Evolutionary conservation across 2,797 vertebrate genomes (phyloP), one percentile per base, ranked within the genome.

Genomic region (Parauchenoglanis ngamensis): DNA sequence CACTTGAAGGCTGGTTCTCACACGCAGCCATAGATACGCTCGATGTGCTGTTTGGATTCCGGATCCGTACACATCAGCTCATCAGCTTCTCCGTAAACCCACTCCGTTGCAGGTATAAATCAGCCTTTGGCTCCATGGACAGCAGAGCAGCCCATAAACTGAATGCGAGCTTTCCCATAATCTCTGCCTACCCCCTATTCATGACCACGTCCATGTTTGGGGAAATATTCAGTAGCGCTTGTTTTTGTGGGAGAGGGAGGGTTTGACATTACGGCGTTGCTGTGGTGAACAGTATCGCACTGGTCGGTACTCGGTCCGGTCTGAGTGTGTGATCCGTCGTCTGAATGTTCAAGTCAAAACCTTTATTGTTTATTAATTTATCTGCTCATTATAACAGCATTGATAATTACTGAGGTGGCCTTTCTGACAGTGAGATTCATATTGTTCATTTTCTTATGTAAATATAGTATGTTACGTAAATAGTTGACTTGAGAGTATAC

Each of bases 201-300:
- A 49, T 80, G 63, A 28, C 54, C 67, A 83, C 49, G 44, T 68
- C 59, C 31, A 76, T 87, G 46, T 87, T 63, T 76, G 56, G 79
- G 79, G 17, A 83, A 75, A 73, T 68, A 67, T 80, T 86, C 23
- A 23, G 65, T 70, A 21, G 17, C 67, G 63, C 11, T 31, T 70
- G 28, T 49, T 61, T 67, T 46, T 40, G n/a, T 70, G 63, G 21
- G 78, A 83, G 59, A 54, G 28, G 52, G 56, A 23, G 70, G 15
- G 7, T 65, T 65, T 77, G 40, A 21, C 54, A 25, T 52, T 52
- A 77, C 6, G 49, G 28, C 46, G 25, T 52, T 82, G 25, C 40
- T 56, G 19, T 17, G 13, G 65, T 28, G 12, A 81, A 70, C 23
- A 49, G 19, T n/a, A 13, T 56, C 56, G 73, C 5, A n/a, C 13